Percentiles rank a stretch among this genome's conserved stretches.
Evolutionary conservation across 2,888 invertebrate genomes (phyloP).

Genomic region (Macroteleia sp.): DNA sequence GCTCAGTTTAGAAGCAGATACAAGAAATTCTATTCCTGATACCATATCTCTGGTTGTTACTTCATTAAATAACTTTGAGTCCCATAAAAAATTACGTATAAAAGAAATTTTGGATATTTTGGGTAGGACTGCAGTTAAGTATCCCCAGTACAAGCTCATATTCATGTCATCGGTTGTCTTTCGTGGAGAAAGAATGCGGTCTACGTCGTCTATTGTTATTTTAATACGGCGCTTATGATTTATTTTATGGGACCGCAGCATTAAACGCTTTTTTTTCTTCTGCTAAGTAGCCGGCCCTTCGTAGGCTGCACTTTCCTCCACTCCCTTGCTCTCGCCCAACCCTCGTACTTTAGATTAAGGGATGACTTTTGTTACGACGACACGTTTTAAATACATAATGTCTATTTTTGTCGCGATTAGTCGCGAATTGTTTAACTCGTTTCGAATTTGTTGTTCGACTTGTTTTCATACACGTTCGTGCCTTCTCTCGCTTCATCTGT

Average conservation of each 20-base stretch:
- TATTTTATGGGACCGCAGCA: slow-evolving; percentile 76
- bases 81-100: too few relatives aligned
- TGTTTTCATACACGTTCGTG: too few relatives aligned
- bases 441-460: too few relatives aligned
- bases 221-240: slow-evolving; percentile 77
- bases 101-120: slow-evolving; percentile 21
- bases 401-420: slow-evolving; percentile 28
- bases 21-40: too few relatives aligned
- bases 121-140: slow-evolving; percentile 41
- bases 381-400: slow-evolving; percentile 62
- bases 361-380: slow-evolving; percentile 54
- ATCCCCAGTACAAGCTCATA: slow-evolving; percentile 65
- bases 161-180: slow-evolving; percentile 70
- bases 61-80: too few relatives aligned
- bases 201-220: slow-evolving; percentile 76
- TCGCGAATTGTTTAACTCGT: slow-evolving; percentile 12
- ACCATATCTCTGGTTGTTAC: too few relatives aligned
- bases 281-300: slow-evolving; percentile 62
- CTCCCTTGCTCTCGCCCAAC: slow-evolving; percentile 35
- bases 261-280: slow-evolving; percentile 65
- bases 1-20: too few relatives aligned
- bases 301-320: slow-evolving; percentile 31
- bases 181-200: slow-evolving; percentile 66
- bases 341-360: slow-evolving; percentile 45
- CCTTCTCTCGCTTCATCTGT: neutral